These are phyloP conservation scores for Takifugu bimaculatus DNA, from an alignment of 2,113 vertebrate species.

Conservation along the genomic window DNA sequence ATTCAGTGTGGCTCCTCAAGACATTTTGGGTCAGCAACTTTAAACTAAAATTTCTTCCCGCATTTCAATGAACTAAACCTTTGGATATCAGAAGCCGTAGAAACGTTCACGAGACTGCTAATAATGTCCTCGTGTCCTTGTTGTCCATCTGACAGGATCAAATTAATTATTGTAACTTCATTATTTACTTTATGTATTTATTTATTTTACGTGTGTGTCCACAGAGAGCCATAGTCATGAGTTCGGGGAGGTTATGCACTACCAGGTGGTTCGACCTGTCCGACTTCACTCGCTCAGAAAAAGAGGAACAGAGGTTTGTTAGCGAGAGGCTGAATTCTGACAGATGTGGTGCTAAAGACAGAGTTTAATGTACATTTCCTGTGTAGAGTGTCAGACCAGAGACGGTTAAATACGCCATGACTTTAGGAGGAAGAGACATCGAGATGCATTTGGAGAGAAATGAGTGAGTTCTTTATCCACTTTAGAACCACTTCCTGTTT, in stretches of 20 bases:
- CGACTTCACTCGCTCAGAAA: slow-evolving; percentile 66
- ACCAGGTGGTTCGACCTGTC: slow-evolving; percentile 71
- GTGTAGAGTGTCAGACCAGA: slow-evolving; percentile 56
- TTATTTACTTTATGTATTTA: too few relatives aligned
- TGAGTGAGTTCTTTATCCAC: slow-evolving; percentile 43
- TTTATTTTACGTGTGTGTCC: slow-evolving; percentile 8
- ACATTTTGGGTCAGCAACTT: too few relatives aligned
- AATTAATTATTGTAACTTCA: too few relatives aligned
- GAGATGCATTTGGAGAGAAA: slow-evolving; percentile 72
- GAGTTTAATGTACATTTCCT: background rate
- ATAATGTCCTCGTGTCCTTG: too few relatives aligned
- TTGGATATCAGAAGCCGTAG: too few relatives aligned
- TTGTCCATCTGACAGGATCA: too few relatives aligned
- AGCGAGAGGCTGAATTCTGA: background rate
- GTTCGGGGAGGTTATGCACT: slow-evolving; percentile 47
- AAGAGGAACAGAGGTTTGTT: slow-evolving; percentile 61
- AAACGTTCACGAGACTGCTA: too few relatives aligned
- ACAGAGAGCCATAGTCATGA: slow-evolving; percentile 48
- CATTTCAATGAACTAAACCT: too few relatives aligned
- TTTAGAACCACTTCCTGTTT: background rate
- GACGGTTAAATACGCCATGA: slow-evolving; percentile 65
- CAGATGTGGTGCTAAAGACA: background rate
- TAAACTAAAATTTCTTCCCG: too few relatives aligned
- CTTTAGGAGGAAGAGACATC: slow-evolving; percentile 58
- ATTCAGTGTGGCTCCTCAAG: too few relatives aligned